Evolutionary conservation across 2,888 invertebrate species (phyloP), one percentile per base, ranked within the genome.

Genomic region (Actias luna): DNA sequence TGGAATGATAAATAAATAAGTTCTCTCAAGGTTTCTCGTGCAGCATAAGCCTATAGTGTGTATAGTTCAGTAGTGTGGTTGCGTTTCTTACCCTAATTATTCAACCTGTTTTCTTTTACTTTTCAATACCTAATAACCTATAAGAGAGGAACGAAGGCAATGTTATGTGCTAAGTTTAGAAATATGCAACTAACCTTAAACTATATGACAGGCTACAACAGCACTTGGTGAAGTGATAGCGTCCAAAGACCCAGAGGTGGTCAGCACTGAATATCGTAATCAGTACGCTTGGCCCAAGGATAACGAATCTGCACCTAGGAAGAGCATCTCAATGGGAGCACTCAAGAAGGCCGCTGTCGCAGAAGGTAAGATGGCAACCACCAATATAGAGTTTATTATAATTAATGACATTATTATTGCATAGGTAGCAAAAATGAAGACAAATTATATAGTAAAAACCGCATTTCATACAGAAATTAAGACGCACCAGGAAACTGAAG

Each of bases 271-370:
- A 93, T 97, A 97, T 93, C 95, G 96, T 78, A 95, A 97, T 87
- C 97, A 97, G 93, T 97, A 97, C 93, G 97, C 97, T 76, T 97
- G 97, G 97, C 97, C 97, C 70, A 93, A 94, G 79, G 94, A 94
- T 76, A 88, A 88, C 70, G 93, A 94, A 64, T 79, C 86, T 8
- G 92, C 93, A 10, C 97, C 97, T 29, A 93, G 96, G 87, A 97
- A 97, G 93, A 97, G 97, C 76, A 94, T 97, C 88, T 96, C 96
- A 77, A 96, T 97, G 97, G 97, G 97, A 58, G 96, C 97, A 61
- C 94, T 97, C 67, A 97, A 96, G 78, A 95, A 95, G 79, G 95
- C 95, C 76, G 92, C 91, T 0, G 89, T 80, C 4, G 95, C 95
- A 88, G 95, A 95, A 93, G 94, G 95, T 91, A 90, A 50, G 73